Percentiles rank a stretch among this genome's conserved stretches.
Evolutionary conservation across 2,888 invertebrate species (phyloP).

Genomic region (Campopleginae sp.): DNA sequence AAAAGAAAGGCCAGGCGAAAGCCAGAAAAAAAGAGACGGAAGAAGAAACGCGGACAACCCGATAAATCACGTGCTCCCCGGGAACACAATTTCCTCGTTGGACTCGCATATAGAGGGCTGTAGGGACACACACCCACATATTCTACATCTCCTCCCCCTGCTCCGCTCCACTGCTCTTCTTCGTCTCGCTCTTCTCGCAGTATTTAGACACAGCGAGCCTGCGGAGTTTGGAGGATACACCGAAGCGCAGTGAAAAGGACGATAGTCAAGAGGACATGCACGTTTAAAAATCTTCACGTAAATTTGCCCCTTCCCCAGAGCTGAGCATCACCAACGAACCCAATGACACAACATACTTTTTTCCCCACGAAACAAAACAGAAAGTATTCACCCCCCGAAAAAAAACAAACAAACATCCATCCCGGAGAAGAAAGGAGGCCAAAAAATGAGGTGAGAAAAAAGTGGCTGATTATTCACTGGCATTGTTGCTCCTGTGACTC

Average conservation of each 20-base stretch:
- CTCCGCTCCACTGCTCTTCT: background rate
- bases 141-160: constrained; percentile 2
- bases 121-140: constrained; percentile 35
- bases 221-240: constrained; percentile 41
- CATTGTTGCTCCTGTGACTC: background rate
- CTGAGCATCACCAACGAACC: constrained; percentile 45
- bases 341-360: constrained; percentile 46
- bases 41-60: constrained; percentile 56
- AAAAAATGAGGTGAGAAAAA: constrained; percentile 5
- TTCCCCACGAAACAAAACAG: constrained; percentile 9
- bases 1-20: constrained; percentile 44
- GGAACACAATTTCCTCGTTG: constrained; percentile 66
- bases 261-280: constrained; percentile 48
- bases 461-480: background rate
- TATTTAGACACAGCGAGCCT: background rate
- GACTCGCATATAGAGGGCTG: constrained; percentile 36
- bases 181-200: background rate
- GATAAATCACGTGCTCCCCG: constrained; percentile 66
- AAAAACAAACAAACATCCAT: constrained; percentile 21
- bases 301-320: constrained; percentile 27
- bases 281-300: constrained; percentile 32
- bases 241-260: constrained; percentile 58
- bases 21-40: constrained; percentile 53
- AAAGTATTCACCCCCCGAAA: constrained; percentile 5
- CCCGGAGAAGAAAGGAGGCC: background rate